Percentiles rank a stretch among this genome's conserved stretches.
These are phyloP conservation scores for Chinchilla lanigera DNA, from an alignment of 2,113 vertebrate genomes.

Conservation along the genomic window DNA sequence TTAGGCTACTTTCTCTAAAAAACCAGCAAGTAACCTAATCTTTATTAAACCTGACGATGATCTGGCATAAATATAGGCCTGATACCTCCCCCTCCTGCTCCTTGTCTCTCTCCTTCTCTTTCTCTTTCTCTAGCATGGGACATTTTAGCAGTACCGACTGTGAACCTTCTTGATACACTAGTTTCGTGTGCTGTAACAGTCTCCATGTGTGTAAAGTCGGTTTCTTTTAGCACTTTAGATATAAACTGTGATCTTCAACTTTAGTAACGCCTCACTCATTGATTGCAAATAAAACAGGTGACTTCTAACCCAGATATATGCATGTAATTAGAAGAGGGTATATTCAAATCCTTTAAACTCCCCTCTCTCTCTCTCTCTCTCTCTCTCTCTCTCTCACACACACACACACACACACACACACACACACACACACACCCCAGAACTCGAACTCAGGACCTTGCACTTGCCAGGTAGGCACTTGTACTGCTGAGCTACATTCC, in stretches of 20 bases:
- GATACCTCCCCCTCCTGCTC: no score
- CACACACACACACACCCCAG: no score
- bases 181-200: not conserved
- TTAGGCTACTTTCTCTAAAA: no score
- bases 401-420: no score
- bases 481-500: no score
- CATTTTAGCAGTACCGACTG: not conserved
- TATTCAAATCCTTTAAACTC: constrained; percentile 12
- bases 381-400: not conserved
- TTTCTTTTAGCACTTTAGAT: constrained; percentile 31
- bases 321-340: not conserved
- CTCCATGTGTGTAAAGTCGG: not conserved
- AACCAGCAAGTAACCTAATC: not conserved
- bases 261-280: not conserved
- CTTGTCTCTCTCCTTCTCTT: not conserved
- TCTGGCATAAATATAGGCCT: not conserved
- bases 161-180: not conserved
- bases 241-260: constrained; percentile 41
- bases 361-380: not conserved
- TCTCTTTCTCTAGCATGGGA: not conserved
- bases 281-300: constrained; percentile 43
- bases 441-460: no score
- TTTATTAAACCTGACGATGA: not conserved
- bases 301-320: not conserved
- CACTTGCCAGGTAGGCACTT: no score